phyloP scores from a whole-genome alignment of 2,888 invertebrate species.

The Lasioglossum zephyrum region DNA sequence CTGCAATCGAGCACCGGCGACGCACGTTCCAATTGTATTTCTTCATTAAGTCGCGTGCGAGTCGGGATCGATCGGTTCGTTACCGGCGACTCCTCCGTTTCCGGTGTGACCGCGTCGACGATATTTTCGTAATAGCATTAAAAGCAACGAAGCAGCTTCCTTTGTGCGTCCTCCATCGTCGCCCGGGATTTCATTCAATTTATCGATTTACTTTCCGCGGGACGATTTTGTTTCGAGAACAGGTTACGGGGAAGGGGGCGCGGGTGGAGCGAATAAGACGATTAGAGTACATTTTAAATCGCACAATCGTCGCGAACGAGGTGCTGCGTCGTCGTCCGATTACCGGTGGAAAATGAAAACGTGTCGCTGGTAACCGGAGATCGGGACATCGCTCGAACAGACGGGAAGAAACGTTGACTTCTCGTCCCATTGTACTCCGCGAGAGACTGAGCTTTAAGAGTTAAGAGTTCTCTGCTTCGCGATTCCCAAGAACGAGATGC shows the following conservation, averaged over 20 bases:
- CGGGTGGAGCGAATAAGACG: constrained; percentile 41
- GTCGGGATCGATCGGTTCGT: constrained; percentile 48
- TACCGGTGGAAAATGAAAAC: constrained; percentile 48
- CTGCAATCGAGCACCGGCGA: constrained; percentile 10
- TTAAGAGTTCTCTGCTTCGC: constrained; percentile 36
- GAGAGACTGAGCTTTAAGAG: constrained; percentile 34
- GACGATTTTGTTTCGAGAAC: constrained; percentile 37
- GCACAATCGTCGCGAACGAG: constrained; percentile 43
- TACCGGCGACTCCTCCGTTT: constrained; percentile 14
- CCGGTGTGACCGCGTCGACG: constrained; percentile 14
- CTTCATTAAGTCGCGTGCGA: constrained; percentile 27
- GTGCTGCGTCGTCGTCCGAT: constrained; percentile 28
- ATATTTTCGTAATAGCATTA: constrained; percentile 36
- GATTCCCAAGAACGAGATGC: constrained; percentile 55
- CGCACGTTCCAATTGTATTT: constrained; percentile 17
- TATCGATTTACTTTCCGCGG: constrained; percentile 48
- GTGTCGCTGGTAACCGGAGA: constrained; percentile 46
- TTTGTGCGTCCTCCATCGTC: neutral
- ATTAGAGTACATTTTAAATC: constrained; percentile 57
- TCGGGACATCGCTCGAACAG: constrained; percentile 41
- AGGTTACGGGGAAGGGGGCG: neutral
- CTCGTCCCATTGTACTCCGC: constrained; percentile 30
- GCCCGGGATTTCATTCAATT: constrained; percentile 22
- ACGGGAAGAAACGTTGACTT: constrained; percentile 17
- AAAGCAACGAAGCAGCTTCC: neutral